These are phyloP conservation scores for Stenotaenia linearis DNA, from an alignment of 2,888 invertebrate genomes.

Conservation along the genomic window DNA sequence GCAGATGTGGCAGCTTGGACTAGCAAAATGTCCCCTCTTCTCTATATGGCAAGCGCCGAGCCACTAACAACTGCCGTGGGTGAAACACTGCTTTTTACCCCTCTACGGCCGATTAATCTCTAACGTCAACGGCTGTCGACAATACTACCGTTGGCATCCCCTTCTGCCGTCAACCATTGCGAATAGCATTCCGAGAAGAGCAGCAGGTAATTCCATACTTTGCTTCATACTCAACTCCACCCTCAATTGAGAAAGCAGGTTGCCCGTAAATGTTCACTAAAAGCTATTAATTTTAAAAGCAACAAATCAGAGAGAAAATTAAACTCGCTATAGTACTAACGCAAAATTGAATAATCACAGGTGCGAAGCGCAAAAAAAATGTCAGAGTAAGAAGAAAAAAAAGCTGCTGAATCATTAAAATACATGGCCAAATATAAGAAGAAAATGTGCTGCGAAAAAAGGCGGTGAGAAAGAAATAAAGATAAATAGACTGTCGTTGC, in stretches of 20 bases:
- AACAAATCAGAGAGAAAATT: not conserved
- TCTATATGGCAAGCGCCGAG: not conserved
- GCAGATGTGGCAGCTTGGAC: not conserved
- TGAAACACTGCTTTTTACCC: constrained; percentile 21
- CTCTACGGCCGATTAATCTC: constrained; percentile 26
- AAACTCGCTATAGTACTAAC: not conserved
- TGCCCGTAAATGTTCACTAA: not conserved
- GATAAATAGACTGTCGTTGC: not conserved
- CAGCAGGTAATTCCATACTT: constrained; percentile 23
- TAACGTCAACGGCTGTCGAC: not conserved
- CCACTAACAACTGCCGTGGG: constrained; percentile 6
- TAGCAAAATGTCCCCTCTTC: not conserved
- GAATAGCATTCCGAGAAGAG: not conserved
- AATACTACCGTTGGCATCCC: not conserved
- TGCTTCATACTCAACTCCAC: not conserved
- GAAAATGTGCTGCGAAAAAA: not conserved
- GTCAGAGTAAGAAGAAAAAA: not conserved
- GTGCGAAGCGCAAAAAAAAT: not conserved
- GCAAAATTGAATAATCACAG: not conserved
- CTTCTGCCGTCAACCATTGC: not conserved
- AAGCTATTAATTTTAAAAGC: not conserved
- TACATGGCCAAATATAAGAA: not conserved
- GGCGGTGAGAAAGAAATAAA: not conserved
- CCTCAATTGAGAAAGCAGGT: not conserved
- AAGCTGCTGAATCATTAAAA: not conserved